phyloP scores from a whole-genome alignment of 2,113 vertebrate species.

The Pangasianodon gigas region DNA sequence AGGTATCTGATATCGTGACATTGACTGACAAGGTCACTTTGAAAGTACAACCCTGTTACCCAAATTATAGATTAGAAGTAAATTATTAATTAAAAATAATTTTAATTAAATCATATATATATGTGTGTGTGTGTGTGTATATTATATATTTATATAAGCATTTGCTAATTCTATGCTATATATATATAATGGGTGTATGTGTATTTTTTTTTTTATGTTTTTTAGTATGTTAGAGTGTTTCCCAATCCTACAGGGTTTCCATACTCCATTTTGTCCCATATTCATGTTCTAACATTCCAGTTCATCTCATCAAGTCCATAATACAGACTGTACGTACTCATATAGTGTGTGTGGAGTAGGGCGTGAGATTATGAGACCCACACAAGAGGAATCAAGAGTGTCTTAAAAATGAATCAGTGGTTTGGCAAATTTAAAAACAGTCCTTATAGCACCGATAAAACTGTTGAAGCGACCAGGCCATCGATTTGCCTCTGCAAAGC shows the following conservation, averaged over 20 bases:
- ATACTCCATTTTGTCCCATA: background rate
- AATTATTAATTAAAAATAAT: background rate
- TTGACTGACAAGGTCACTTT: background rate
- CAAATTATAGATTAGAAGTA: background rate
- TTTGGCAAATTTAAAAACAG: background rate
- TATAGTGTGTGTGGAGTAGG: background rate
- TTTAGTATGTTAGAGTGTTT: too few relatives aligned
- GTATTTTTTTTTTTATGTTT: background rate
- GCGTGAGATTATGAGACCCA: background rate
- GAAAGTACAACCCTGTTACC: background rate
- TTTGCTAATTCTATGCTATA: background rate
- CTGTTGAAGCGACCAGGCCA: background rate
- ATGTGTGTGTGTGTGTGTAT: too few relatives aligned
- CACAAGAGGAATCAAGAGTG: background rate
- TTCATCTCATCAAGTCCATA: background rate
- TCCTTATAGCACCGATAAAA: background rate
- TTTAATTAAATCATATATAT: background rate
- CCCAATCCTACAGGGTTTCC: too few relatives aligned
- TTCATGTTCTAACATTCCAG: background rate
- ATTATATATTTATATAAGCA: too few relatives aligned
- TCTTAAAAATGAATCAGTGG: background rate
- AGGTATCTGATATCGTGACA: background rate
- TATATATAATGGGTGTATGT: too few relatives aligned
- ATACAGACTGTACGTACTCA: background rate
- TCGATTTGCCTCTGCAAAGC: background rate